These are phyloP conservation scores for Brachionus angularis DNA, from an alignment of 1,140 invertebrate species.

Conservation along the genomic window DNA sequence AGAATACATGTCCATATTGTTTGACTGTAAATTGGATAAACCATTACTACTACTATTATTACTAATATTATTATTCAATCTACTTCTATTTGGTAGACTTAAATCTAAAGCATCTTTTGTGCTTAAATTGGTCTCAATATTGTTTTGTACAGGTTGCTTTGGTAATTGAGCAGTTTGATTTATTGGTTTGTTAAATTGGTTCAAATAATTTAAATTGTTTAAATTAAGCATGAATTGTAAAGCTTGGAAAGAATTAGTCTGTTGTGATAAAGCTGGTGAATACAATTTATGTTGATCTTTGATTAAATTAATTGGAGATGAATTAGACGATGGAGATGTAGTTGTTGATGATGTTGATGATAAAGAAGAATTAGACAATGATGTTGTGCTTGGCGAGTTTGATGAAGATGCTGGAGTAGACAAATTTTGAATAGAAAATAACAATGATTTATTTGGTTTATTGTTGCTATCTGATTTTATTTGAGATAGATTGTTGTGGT, in stretches of 20 bases:
- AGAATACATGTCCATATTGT: conserved; percentile 24
- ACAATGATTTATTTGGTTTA: conserved; percentile 5
- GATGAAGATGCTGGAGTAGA: not conserved
- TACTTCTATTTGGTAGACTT: conserved; percentile 34
- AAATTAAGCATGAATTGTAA: conserved; percentile 32
- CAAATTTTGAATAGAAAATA: conserved; percentile 33
- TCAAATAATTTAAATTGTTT: conserved; percentile 22
- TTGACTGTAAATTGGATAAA: too few species aligned
- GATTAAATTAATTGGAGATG: not conserved
- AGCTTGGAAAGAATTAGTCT: conserved; percentile 18
- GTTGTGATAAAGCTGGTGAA: not conserved
- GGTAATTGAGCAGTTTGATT: not conserved
- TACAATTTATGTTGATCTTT: not conserved
- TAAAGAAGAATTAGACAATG: not conserved
- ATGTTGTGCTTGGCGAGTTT: not conserved
- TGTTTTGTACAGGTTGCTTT: not conserved
- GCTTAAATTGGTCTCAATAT: not conserved
- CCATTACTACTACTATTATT: too few species aligned
- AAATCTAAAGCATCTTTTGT: conserved; percentile 12
- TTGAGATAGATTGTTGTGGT: not conserved
- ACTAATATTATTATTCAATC: not conserved
- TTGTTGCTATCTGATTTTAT: not conserved
- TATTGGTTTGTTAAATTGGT: not conserved
- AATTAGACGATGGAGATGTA: conserved; percentile 21
- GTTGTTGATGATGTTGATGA: not conserved